Evolutionary conservation across 2,797 vertebrate genomes (phyloP), one percentile per base, ranked within the genome.

Genomic region (Crypturellus tataupa): DNA sequence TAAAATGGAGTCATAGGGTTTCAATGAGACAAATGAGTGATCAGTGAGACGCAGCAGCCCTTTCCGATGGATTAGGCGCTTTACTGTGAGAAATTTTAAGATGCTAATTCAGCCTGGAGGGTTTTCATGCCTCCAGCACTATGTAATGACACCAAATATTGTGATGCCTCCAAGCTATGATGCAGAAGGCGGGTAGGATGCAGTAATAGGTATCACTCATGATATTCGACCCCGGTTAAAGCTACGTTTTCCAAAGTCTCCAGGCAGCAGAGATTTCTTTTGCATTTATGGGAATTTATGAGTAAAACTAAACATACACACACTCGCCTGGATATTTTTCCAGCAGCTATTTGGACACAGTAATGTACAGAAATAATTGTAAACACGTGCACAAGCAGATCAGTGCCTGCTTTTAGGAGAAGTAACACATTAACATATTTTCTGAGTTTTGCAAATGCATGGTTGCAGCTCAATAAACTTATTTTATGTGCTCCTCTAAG

Each of bases 1-100:
- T 98, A 98, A 98, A 98, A 64, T 1, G 95, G 97, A 98, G 96
- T 97, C 98, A 91, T 96, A 97, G 97, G 96, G 98, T 98, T 97
- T 97, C 97, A 95, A 84, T 21, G 90, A 97, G 97, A 98, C 97
- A 98, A 97, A 97, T 37, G 91, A 95, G 35, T 94, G 93, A 93
- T 97, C 70, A 87, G 95, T 95, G 63, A 94, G 94, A 73, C 83
- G 88, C 16, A 78, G 7, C 49, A 69, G 89, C 35, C 78, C 60
- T 95, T 90, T 82, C 75, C 2, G 15, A 93, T 16, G 77, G 93
- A 88, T 96, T 96, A 93, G 68, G 87, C 85, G 71, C n/a, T 44
- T 79, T 63, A 79, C 83, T 73, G 92, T 59, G 94, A 95, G 97
- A 89, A 97, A 83, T 35, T 59, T 87, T 40, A n/a, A 77, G 85